Evolutionary conservation across 2,113 vertebrate genomes (phyloP).

Genomic region (Mesitornis unicolor): DNA sequence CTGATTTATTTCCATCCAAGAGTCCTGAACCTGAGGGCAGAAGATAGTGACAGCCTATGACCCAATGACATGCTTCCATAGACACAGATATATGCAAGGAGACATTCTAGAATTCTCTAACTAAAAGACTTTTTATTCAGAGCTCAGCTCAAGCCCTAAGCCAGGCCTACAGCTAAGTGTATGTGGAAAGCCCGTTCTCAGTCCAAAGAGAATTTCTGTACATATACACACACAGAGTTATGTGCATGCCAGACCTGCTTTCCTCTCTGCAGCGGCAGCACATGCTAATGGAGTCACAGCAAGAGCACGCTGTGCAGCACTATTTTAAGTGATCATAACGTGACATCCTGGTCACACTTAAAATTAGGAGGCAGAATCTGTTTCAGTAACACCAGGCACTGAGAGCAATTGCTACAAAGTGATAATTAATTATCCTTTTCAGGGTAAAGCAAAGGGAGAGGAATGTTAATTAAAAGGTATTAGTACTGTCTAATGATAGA

Average conservation of each 20-base stretch:
- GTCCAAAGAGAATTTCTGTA: background rate
- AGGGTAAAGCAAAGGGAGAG: background rate
- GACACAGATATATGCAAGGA: background rate
- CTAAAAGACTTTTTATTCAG: background rate
- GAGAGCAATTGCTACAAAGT: background rate
- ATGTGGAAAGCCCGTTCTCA: background rate
- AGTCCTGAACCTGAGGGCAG: background rate
- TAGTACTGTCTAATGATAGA: background rate
- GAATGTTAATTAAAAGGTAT: background rate
- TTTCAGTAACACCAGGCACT: background rate
- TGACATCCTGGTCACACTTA: background rate
- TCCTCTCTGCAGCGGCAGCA: background rate
- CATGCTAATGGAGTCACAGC: fast-evolving
- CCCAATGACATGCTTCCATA: background rate
- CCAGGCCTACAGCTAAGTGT: background rate
- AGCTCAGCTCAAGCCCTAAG: background rate
- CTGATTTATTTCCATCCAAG: background rate
- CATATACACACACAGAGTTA: background rate
- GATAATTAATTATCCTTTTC: background rate
- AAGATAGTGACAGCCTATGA: background rate
- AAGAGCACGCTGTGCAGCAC: background rate
- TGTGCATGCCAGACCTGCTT: background rate
- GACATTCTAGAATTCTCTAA: background rate
- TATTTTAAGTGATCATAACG: background rate
- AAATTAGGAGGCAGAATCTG: background rate